Evolutionary conservation across 2,113 vertebrate species (phyloP), one percentile per base, ranked within the genome.

Genomic region (Psilopsiagon aurifrons): DNA sequence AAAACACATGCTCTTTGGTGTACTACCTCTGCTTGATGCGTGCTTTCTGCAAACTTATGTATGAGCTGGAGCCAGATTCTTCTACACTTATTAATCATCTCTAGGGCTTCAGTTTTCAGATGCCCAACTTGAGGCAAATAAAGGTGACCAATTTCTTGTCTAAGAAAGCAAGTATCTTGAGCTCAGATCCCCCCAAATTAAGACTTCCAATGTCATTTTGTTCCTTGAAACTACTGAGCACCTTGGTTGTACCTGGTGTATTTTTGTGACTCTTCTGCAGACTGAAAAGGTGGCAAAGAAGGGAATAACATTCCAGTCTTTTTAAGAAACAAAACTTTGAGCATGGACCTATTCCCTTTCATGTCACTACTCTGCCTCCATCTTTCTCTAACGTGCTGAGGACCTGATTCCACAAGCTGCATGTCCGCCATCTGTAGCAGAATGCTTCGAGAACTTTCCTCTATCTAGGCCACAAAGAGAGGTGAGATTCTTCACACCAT

Each of bases 1-100:
- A 76, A 95, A 90, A 91, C n/a, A 51, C 63, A 44, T 87, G 70
- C 31, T 88, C 23, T 87, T 74, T 91, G 37, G 46, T 92, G 51
- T 67, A 76, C 43, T 68, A 87, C 41, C 70, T 90, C 77, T 89
- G 73, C 74, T 54, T 85, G 63, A 71, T 46, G 3, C 68, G 64
- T 66, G 57, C 28, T 83, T 10, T 79, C 67, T 74, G 37, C 25
- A 93, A 86, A 16, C 37, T 59, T 43, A 90, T 70, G 52, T 86
- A 70, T 54, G 46, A 88, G 90, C 4, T 14, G 9, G 11, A 76
- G 43, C 17, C 47, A 93, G 66, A 66, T 73, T 87, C 80, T 89
- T 96, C 44, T 87, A 11, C n/a, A 22, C 17, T 91, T 87, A 85
- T n/a, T 66, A 80, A 87, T 69, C 35, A 85, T 46, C 29, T 51